Percentiles rank a stretch among this genome's conserved stretches.
phyloP scores from a whole-genome alignment of 2,888 invertebrate genomes.

The Sphecodes monilicornis region DNA sequence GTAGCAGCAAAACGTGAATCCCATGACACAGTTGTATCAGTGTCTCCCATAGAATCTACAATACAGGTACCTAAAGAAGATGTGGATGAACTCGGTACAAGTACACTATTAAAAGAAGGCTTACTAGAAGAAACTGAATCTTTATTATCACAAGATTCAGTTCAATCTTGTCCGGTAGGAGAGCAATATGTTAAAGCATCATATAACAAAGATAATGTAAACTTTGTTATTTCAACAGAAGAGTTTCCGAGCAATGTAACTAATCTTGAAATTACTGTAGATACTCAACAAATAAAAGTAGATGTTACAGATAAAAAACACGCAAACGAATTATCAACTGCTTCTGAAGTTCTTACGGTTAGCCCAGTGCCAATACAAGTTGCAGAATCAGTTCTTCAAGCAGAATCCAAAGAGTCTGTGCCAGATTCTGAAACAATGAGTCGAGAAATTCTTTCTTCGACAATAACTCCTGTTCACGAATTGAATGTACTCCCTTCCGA shows the following conservation, averaged over 20 bases:
- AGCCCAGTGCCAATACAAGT: constrained; percentile 81
- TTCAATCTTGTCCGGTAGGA: constrained; percentile 17
- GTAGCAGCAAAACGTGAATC: constrained; percentile 22
- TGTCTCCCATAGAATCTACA: neutral
- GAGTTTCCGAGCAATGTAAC: constrained; percentile 10
- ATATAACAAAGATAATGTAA: constrained; percentile 12
- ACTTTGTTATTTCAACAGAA: neutral
- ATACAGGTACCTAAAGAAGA: constrained; percentile 18
- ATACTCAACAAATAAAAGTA: constrained; percentile 19
- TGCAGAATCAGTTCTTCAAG: constrained; percentile 81
- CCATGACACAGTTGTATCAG: neutral
- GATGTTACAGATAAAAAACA: constrained; percentile 46
- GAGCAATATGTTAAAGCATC: constrained; percentile 18
- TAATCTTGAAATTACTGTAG: constrained; percentile 24
- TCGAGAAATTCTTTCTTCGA: constrained; percentile 78
- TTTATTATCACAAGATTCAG: neutral
- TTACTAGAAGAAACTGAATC: constrained; percentile 10
- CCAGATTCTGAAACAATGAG: constrained; percentile 72
- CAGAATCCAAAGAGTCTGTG: constrained; percentile 80
- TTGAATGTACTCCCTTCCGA: constrained; percentile 67
- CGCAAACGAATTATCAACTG: constrained; percentile 49
- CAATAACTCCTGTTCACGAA: constrained; percentile 76
- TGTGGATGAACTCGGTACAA: constrained; percentile 4
- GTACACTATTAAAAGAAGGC: constrained; percentile 9
- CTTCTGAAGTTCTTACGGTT: constrained; percentile 58